Conservation (phyloP, 37 sponge, comb jelly and placozoan genomes). For the Cliona cf. orientalis region DNA sequence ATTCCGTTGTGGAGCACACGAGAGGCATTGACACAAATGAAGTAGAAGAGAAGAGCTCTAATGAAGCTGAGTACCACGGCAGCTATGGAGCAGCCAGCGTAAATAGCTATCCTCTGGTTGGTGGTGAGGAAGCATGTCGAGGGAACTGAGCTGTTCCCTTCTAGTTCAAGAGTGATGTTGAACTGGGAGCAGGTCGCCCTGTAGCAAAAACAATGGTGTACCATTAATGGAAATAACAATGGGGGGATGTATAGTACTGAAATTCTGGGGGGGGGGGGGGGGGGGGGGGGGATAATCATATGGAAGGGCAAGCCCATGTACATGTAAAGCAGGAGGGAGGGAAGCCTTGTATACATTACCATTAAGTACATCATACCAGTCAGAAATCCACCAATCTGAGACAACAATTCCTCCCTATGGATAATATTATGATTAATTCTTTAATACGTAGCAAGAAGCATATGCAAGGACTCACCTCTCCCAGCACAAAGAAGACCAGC, state of each 20-base stretch:
- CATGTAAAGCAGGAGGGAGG: too few relatives aligned
- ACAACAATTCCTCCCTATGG: conserved; percentile 47
- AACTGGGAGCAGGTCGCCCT: conserved; percentile 65
- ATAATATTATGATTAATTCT: too few relatives aligned
- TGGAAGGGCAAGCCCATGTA: neutral
- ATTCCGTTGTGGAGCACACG: conserved; percentile 71
- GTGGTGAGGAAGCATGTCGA: conserved; percentile 19
- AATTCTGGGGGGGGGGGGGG: neutral
- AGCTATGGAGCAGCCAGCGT: conserved; percentile 5
- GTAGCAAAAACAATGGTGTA: too few relatives aligned
- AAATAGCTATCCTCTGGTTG: conserved; percentile 45
- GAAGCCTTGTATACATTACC: neutral
- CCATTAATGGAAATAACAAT: too few relatives aligned
- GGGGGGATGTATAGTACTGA: too few relatives aligned
- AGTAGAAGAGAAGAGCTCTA: conserved; percentile 21
- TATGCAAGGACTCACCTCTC: conserved; percentile 67
- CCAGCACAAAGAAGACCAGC: conserved; percentile 35
- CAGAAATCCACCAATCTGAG: conserved; percentile 77
- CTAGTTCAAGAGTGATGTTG: neutral
- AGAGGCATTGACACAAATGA: conserved; percentile 59
- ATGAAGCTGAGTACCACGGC: conserved; percentile 17
- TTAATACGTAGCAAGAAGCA: neutral
- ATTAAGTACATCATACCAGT: conserved; percentile 56
- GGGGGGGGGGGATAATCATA: neutral
- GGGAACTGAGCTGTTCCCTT: neutral